Percentiles rank a stretch among this genome's conserved stretches.
Conservation (phyloP, 2,888 invertebrate genomes). For the Clivina fossor region DNA sequence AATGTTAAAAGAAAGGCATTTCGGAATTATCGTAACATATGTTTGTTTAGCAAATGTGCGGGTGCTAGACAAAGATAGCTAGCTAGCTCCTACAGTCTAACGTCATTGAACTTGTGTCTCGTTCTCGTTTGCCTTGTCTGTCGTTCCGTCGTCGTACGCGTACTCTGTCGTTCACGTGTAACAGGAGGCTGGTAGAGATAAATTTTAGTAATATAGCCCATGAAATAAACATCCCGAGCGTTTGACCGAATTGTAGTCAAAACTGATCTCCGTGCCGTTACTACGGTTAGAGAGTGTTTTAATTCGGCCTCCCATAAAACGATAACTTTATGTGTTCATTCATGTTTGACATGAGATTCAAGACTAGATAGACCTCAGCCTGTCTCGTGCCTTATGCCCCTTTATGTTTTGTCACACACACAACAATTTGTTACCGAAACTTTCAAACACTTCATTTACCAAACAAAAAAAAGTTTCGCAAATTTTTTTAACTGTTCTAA, state of each 20-base stretch:
- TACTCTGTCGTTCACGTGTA: conserved; percentile 1
- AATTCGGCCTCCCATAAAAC: conserved; percentile 30
- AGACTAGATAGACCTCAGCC: conserved; percentile 16
- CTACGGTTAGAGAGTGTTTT: conserved; percentile 30
- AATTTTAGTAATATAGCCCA: conserved; percentile 1
- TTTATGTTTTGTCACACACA: conserved; percentile 6
- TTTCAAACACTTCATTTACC: neutral
- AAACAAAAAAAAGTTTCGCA: neutral
- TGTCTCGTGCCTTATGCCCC: conserved; percentile 8
- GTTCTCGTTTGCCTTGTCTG: neutral
- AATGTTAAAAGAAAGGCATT: neutral
- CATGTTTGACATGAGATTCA: conserved; percentile 28
- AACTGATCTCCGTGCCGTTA: conserved; percentile 28
- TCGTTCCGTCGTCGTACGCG: neutral
- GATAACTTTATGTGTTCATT: conserved; percentile 31
- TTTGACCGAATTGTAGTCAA: conserved; percentile 9
- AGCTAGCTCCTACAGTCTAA: too few species aligned
- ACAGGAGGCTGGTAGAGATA: conserved; percentile 8
- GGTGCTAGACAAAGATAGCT: conserved; percentile 8
- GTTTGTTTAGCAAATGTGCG: conserved; percentile 1
- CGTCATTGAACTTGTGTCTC: conserved; percentile 24
- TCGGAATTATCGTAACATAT: conserved; percentile 1
- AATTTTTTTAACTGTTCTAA: neutral
- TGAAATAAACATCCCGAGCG: neutral
- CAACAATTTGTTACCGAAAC: conserved; percentile 1